Percentiles rank a stretch among this genome's conserved stretches.
phyloP scores from a whole-genome alignment of 2,888 invertebrate genomes.

The Tholera decimalis region DNA sequence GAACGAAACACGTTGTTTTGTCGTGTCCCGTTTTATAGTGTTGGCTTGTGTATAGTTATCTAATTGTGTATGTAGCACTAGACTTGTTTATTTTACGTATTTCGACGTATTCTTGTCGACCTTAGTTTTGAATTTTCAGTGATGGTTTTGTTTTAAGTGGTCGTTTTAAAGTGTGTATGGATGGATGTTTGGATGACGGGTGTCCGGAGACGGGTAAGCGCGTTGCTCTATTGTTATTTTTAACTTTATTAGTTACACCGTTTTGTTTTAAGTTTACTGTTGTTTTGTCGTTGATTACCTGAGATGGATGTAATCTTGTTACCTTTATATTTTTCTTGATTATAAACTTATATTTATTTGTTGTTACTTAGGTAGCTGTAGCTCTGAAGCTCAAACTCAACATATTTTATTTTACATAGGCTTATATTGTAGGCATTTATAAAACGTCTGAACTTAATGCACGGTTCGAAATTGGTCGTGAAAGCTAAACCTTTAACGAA shows the following conservation, averaged over 20 bases:
- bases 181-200: constrained; percentile 52
- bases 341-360: too few relatives aligned
- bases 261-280: background rate
- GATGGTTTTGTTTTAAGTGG: constrained; percentile 48
- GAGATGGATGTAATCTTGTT: too few relatives aligned
- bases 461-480: too few relatives aligned
- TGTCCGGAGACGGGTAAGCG: constrained; percentile 45
- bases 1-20: constrained; percentile 40
- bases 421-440: too few relatives aligned
- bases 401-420: too few relatives aligned
- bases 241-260: too few relatives aligned
- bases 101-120: background rate
- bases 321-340: too few relatives aligned
- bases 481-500: too few relatives aligned
- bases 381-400: too few relatives aligned
- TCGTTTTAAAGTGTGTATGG: constrained; percentile 40
- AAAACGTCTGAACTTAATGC: too few relatives aligned
- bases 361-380: too few relatives aligned
- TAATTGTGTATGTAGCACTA: background rate
- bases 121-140: constrained; percentile 19
- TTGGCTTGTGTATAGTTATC: constrained; percentile 2
- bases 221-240: constrained; percentile 2
- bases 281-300: background rate
- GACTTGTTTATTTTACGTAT: constrained; percentile 16
- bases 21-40: constrained; percentile 5